Evolutionary conservation across 1,140 invertebrate genomes (phyloP).

Genomic region (Zaprionus capensis): DNA sequence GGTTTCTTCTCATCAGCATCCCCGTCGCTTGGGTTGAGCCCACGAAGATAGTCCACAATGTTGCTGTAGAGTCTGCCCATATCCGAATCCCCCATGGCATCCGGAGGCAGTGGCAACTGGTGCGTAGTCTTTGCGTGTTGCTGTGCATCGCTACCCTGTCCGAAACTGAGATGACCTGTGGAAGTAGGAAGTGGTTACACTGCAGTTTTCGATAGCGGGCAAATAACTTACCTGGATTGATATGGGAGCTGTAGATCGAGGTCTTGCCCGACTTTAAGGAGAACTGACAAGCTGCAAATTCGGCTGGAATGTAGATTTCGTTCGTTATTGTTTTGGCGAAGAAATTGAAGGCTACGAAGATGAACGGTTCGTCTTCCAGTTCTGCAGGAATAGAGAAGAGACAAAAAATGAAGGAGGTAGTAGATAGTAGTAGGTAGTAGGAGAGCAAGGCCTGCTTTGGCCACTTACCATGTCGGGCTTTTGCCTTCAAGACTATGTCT

Average conservation of each 20-base stretch:
- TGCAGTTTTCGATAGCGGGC: neutral
- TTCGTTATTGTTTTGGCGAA: slow-evolving; percentile 52
- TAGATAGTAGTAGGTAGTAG: no score
- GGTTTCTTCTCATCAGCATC: slow-evolving; percentile 14
- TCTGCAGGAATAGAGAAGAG: slow-evolving; percentile 27
- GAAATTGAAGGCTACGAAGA: slow-evolving; percentile 70
- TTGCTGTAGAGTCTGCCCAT: slow-evolving; percentile 58
- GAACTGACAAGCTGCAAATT: slow-evolving; percentile 65
- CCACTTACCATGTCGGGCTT: slow-evolving; percentile 44
- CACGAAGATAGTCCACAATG: slow-evolving; percentile 54
- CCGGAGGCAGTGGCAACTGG: slow-evolving; percentile 66
- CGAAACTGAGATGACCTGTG: slow-evolving; percentile 58
- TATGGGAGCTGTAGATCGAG: slow-evolving; percentile 57
- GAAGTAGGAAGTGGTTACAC: neutral
- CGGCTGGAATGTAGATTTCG: slow-evolving; percentile 70
- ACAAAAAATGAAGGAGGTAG: neutral
- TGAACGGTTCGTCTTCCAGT: slow-evolving; percentile 50
- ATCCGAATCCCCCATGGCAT: slow-evolving; percentile 66
- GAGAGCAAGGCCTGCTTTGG: no score
- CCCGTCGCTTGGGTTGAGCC: neutral
- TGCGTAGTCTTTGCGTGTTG: slow-evolving; percentile 58
- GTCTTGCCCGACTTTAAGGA: slow-evolving; percentile 61
- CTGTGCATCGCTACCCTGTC: slow-evolving; percentile 57
- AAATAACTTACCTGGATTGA: slow-evolving; percentile 65
- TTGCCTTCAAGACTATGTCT: slow-evolving; percentile 40